phyloP scores from a whole-genome alignment of 2,797 vertebrate genomes.

The Dallia pectoralis region DNA sequence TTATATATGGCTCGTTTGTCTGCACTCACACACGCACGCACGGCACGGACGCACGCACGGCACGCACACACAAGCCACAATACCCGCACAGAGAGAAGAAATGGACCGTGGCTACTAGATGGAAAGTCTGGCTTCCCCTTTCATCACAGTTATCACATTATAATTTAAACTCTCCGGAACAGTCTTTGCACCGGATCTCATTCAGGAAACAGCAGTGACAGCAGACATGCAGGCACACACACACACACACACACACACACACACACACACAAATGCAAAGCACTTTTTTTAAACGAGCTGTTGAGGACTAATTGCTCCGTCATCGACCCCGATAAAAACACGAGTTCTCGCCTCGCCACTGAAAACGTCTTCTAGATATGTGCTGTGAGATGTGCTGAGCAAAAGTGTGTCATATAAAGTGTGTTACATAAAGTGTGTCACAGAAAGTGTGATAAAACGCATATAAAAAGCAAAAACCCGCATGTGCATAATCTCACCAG shows the following conservation, averaged over 20 bases:
- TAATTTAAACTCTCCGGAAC: conserved; percentile 76
- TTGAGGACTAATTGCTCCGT: neutral
- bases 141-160: conserved; percentile 56
- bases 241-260: neutral
- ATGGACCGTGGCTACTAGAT: conserved; percentile 21
- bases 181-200: conserved; percentile 71
- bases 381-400: neutral
- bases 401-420: too few species aligned
- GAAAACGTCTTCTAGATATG: neutral
- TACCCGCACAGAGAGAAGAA: neutral
- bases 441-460: too few species aligned
- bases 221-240: neutral
- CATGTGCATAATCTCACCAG: neutral
- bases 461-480: neutral
- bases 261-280: conserved; percentile 16
- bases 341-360: neutral
- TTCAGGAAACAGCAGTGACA: conserved; percentile 76
- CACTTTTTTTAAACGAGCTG: neutral
- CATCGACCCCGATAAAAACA: neutral
- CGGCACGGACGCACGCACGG: too few species aligned
- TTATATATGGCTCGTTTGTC: too few species aligned
- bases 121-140: conserved; percentile 45
- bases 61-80: neutral
- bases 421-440: too few species aligned
- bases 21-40: too few species aligned